Conservation (phyloP, 92 coral and sea anemone species). For the Desmophyllum pertusum region DNA sequence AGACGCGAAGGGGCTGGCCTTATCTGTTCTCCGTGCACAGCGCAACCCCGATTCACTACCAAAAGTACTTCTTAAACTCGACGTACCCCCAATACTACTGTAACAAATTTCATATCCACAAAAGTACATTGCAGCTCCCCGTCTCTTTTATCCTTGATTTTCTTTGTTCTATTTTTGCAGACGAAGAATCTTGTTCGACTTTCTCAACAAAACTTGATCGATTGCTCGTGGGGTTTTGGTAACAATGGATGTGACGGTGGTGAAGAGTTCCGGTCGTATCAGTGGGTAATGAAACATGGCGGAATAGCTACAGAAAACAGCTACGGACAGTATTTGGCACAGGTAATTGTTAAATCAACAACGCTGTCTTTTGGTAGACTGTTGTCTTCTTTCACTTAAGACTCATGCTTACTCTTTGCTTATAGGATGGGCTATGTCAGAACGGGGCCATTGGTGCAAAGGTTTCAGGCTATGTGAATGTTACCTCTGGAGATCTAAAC, state of each 20-base stretch:
- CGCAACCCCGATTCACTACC: no score
- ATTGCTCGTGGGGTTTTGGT: conserved; percentile 97
- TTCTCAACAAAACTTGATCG: conserved; percentile 92
- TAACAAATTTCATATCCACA: no score
- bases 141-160: no score
- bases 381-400: neutral
- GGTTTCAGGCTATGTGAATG: conserved; percentile 88
- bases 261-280: conserved; percentile 91
- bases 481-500: conserved; percentile 86
- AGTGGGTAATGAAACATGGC: conserved; percentile 94
- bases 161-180: conserved; percentile 31
- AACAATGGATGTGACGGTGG: conserved; percentile 98
- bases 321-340: conserved; percentile 93
- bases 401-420: neutral
- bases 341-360: conserved; percentile 39
- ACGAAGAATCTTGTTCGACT: conserved; percentile 78
- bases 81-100: no score
- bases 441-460: conserved; percentile 80
- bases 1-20: no score
- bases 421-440: conserved; percentile 97
- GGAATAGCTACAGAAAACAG: conserved; percentile 90
- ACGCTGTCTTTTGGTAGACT: neutral
- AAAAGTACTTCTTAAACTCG: no score
- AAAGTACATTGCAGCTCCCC: no score
- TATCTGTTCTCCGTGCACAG: no score